Conservation (phyloP, 64 coral and sea anemone genomes). For the Montipora foliosa region DNA sequence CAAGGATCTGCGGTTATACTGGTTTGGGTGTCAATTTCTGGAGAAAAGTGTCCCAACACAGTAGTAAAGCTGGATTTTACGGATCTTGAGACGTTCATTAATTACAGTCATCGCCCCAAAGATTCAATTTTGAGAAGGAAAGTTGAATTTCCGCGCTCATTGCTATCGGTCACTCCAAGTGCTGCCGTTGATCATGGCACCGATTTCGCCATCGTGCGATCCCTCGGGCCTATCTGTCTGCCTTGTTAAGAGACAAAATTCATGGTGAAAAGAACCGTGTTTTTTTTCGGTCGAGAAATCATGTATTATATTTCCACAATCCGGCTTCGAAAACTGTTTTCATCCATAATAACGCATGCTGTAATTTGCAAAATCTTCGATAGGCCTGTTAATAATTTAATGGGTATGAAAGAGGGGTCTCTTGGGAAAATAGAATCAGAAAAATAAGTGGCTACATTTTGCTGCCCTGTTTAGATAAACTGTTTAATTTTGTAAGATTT, state of each 20-base stretch:
- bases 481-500: constrained; percentile 31
- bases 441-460: background rate
- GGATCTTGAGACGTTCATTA: background rate
- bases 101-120: background rate
- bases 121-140: background rate
- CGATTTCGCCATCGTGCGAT: background rate
- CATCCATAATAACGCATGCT: background rate
- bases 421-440: background rate
- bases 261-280: background rate
- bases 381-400: background rate
- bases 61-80: background rate
- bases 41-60: background rate
- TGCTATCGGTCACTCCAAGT: too few relatives aligned
- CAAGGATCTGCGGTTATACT: background rate
- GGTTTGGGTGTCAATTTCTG: background rate
- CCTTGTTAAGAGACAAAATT: background rate
- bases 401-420: too few relatives aligned
- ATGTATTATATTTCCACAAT: background rate
- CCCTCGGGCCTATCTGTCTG: background rate
- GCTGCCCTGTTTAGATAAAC: background rate
- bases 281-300: too few relatives aligned
- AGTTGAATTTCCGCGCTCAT: background rate
- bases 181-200: background rate
- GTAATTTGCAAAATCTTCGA: background rate
- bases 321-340: background rate